phyloP scores from a whole-genome alignment of 2,113 vertebrate species.

The Callospermophilus lateralis region DNA sequence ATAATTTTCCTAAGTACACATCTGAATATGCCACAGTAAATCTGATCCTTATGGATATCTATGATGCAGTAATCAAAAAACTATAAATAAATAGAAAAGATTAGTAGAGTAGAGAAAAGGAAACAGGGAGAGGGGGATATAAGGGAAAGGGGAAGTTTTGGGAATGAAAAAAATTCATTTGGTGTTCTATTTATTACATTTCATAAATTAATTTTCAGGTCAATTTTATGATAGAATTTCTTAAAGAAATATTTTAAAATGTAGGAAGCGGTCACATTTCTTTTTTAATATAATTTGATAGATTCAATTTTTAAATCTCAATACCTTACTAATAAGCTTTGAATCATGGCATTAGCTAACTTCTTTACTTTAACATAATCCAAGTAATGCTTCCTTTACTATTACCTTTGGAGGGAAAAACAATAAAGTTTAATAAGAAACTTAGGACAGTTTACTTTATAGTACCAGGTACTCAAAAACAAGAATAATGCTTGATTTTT shows the following conservation, averaged over 20 bases:
- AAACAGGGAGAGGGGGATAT: too few species aligned
- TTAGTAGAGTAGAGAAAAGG: too few species aligned
- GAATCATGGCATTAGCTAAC: constrained; percentile 65
- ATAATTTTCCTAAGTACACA: too few species aligned
- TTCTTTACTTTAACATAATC: constrained; percentile 58
- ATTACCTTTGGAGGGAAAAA: not conserved
- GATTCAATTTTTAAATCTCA: not conserved
- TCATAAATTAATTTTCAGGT: constrained; percentile 73
- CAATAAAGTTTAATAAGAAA: constrained; percentile 45
- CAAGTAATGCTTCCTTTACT: constrained; percentile 39
- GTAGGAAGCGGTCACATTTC: constrained; percentile 29
- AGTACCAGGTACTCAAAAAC: constrained; percentile 30
- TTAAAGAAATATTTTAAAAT: constrained; percentile 72
- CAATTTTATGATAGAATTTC: constrained; percentile 69
- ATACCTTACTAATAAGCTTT: constrained; percentile 49
- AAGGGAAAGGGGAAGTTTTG: too few species aligned
- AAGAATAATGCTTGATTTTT: constrained; percentile 42
- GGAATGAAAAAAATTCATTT: constrained; percentile 74
- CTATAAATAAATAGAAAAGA: too few species aligned
- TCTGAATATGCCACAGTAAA: too few species aligned
- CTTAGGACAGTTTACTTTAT: constrained; percentile 37
- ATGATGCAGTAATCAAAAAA: too few species aligned
- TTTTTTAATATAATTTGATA: constrained; percentile 53
- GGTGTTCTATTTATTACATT: constrained; percentile 84
- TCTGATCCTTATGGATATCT: too few species aligned